Evolutionary conservation across 2,113 vertebrate genomes (phyloP).

Genomic region (Sorex fumeus): DNA sequence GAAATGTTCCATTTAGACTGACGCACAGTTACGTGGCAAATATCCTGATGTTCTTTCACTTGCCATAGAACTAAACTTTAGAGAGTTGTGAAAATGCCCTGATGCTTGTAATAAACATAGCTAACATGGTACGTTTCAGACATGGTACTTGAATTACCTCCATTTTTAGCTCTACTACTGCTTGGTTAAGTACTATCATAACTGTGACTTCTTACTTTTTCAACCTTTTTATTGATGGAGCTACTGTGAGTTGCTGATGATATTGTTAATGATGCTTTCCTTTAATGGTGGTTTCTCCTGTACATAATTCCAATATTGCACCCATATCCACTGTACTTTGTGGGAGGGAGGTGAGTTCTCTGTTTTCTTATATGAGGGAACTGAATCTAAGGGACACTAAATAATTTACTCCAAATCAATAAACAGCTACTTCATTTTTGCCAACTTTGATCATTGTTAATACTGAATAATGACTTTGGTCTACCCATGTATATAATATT

Average conservation of each 20-base stretch:
- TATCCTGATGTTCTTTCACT: conserved; percentile 44
- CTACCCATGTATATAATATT: background rate
- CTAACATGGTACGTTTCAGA: background rate
- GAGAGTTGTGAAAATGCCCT: conserved; percentile 10
- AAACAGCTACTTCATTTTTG: background rate
- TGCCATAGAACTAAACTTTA: background rate
- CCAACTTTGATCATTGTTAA: background rate
- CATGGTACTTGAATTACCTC: background rate
- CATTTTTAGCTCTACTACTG: background rate
- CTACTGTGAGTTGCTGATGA: too few relatives aligned
- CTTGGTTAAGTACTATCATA: background rate
- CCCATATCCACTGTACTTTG: too few relatives aligned
- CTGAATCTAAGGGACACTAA: background rate
- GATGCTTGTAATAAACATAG: conserved; percentile 37
- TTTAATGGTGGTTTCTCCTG: too few relatives aligned
- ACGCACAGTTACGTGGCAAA: conserved; percentile 67
- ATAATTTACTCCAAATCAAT: background rate
- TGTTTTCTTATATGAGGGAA: background rate
- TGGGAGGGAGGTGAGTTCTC: too few relatives aligned
- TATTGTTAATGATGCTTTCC: too few relatives aligned
- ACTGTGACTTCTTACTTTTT: too few relatives aligned
- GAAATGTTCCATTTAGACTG: conserved; percentile 78
- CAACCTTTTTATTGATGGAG: too few relatives aligned
- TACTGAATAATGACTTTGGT: background rate
- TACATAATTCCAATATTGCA: too few relatives aligned